Evolutionary conservation across 2,888 invertebrate species (phyloP).

Genomic region (Ophion slaviceki): DNA sequence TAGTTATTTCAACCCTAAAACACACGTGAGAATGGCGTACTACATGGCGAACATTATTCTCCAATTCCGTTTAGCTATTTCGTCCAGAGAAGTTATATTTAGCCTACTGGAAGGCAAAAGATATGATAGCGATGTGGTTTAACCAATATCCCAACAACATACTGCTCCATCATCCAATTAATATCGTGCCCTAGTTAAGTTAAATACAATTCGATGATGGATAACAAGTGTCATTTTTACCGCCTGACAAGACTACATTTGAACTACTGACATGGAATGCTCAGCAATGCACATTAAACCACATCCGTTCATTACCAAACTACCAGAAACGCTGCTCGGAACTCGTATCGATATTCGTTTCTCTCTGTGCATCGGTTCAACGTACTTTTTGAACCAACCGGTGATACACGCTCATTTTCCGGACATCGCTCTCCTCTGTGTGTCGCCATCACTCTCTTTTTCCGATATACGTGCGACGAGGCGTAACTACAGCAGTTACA

Average conservation of each 20-base stretch:
- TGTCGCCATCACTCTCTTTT: not conserved
- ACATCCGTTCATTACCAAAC: conserved; percentile 5
- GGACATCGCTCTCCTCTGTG: not conserved
- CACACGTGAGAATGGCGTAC: not conserved
- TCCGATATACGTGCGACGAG: conserved; percentile 20
- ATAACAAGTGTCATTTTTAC: not conserved
- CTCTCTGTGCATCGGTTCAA: conserved; percentile 7
- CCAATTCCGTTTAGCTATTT: conserved; percentile 1
- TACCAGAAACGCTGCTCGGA: conserved; percentile 32
- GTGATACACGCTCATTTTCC: conserved; percentile 22
- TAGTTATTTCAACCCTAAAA: conserved; percentile 26
- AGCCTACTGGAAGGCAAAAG: not conserved
- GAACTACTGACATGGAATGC: conserved; percentile 31
- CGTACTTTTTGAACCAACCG: conserved; percentile 36
- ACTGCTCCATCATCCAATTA: not conserved
- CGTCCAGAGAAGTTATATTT: not conserved
- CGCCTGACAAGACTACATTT: conserved; percentile 21
- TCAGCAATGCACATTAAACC: not conserved
- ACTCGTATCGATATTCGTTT: conserved; percentile 28
- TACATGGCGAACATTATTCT: not conserved
- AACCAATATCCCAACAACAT: too few relatives aligned
- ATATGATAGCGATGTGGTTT: not conserved
- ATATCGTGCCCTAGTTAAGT: not conserved
- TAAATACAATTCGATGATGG: not conserved
- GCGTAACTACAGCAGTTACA: not conserved